Conservation (phyloP, 2,888 invertebrate genomes). For the Amblyteles armatorius region DNA sequence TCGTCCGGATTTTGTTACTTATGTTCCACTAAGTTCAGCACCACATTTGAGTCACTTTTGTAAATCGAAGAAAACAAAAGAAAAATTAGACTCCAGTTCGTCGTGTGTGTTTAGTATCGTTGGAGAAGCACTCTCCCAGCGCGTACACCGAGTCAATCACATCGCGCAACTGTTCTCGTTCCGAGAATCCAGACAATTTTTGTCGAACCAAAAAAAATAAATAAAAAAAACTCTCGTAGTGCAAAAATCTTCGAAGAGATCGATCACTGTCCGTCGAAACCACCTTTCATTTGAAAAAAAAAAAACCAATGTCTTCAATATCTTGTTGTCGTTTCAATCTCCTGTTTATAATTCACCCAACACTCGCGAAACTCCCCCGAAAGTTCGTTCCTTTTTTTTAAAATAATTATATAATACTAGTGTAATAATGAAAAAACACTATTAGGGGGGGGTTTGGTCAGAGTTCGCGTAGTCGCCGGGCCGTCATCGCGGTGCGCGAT, state of each 20-base stretch:
- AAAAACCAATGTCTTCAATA: too few species aligned
- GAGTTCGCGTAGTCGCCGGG: conserved; percentile 62
- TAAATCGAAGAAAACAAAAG: not conserved
- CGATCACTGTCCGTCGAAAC: conserved; percentile 67
- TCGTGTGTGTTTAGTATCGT: not conserved
- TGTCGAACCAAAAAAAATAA: not conserved
- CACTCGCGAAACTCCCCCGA: conserved; percentile 17
- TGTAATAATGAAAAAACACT: conserved; percentile 30
- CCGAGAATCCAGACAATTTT: not conserved
- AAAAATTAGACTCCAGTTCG: conserved; percentile 22
- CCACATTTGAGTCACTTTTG: conserved; percentile 46
- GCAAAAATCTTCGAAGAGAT: not conserved
- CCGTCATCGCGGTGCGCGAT: conserved; percentile 65
- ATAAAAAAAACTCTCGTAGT: not conserved
- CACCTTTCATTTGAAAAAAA: conserved; percentile 13
- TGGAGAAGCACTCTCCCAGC: conserved; percentile 4
- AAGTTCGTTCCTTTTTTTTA: not conserved
- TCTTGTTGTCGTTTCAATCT: conserved; percentile 30
- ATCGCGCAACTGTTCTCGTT: conserved; percentile 30
- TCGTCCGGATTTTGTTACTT: conserved; percentile 13
- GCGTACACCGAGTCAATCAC: conserved; percentile 39
- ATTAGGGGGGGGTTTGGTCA: conserved; percentile 45
- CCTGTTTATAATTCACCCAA: conserved; percentile 45
- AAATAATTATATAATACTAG: conserved; percentile 19
- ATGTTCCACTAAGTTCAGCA: conserved; percentile 42